These are phyloP conservation scores for Perccottus glenii DNA, from an alignment of 2,113 vertebrate genomes.

Conservation along the genomic window DNA sequence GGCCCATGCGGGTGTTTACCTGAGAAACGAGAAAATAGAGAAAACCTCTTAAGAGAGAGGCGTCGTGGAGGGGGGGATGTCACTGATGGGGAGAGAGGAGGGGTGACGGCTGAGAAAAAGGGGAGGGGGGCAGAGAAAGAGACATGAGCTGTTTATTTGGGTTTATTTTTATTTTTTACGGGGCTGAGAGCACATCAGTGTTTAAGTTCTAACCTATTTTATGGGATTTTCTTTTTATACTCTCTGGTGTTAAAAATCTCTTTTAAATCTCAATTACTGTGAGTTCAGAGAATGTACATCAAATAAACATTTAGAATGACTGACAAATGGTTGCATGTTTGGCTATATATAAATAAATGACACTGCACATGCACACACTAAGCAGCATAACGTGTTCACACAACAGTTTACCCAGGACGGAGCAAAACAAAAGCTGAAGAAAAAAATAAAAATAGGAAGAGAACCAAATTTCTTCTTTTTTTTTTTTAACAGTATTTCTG, in stretches of 20 bases:
- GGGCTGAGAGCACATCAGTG: background rate
- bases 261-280: too few relatives aligned
- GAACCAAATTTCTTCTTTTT: background rate
- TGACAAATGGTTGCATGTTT: slow-evolving; percentile 28
- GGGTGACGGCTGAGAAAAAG: slow-evolving; percentile 72
- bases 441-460: background rate
- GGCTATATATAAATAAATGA: slow-evolving; percentile 6
- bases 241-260: too few relatives aligned
- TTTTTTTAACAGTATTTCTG: background rate
- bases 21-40: slow-evolving; percentile 85
- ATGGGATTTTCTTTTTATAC: too few relatives aligned
- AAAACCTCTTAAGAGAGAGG: slow-evolving; percentile 84
- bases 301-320: slow-evolving; percentile 13
- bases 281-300: background rate
- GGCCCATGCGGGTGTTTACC: slow-evolving; percentile 79
- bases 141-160: slow-evolving; percentile 51
- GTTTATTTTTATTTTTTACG: slow-evolving; percentile 3
- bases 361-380: slow-evolving; percentile 31
- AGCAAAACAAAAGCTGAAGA: background rate
- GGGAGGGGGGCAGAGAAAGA: slow-evolving; percentile 50
- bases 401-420: slow-evolving; percentile 20
- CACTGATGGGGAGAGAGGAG: slow-evolving; percentile 78
- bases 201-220: background rate
- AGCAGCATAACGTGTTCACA: slow-evolving; percentile 40
- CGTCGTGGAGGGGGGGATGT: slow-evolving; percentile 77